A percentile compares a stretch with the other conserved stretches of the same genome.
Evolutionary conservation across 2,113 vertebrate species (phyloP).

Genomic region (Phrynocephalus versicolor): DNA sequence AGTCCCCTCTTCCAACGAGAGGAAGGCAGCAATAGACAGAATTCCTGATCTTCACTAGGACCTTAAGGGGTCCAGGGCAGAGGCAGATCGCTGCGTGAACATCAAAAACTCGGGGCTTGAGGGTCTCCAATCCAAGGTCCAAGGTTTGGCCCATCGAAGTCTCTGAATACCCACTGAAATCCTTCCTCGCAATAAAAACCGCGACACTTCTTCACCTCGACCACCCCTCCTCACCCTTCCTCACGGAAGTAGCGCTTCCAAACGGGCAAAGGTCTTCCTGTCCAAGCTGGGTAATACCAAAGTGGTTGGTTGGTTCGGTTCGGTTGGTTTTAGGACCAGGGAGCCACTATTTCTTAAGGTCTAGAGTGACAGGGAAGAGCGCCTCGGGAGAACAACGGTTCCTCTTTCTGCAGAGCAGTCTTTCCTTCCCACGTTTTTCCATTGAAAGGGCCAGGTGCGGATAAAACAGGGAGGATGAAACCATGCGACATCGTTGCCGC

Average conservation of each 20-base stretch:
- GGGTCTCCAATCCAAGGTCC: no score
- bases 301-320: background rate
- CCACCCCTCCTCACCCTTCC: no score
- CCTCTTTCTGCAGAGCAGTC: no score
- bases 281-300: no score
- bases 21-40: background rate
- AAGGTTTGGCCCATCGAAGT: background rate
- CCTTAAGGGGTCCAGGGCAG: background rate
- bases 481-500: background rate
- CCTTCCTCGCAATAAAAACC: no score
- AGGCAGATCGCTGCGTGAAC: no score
- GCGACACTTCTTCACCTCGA: background rate
- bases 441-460: background rate
- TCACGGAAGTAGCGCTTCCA: no score
- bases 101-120: no score
- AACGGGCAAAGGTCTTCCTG: no score
- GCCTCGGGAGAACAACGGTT: background rate
- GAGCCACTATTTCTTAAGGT: background rate
- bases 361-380: background rate
- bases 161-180: background rate
- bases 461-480: background rate
- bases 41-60: background rate
- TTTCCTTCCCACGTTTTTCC: background rate
- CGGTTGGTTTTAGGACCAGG: background rate
- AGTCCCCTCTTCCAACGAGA: background rate